Percentiles rank a stretch among this genome's conserved stretches.
These are phyloP conservation scores for Melanotaenia parkinsoni DNA, from an alignment of 2,797 vertebrate species.

Conservation along the genomic window DNA sequence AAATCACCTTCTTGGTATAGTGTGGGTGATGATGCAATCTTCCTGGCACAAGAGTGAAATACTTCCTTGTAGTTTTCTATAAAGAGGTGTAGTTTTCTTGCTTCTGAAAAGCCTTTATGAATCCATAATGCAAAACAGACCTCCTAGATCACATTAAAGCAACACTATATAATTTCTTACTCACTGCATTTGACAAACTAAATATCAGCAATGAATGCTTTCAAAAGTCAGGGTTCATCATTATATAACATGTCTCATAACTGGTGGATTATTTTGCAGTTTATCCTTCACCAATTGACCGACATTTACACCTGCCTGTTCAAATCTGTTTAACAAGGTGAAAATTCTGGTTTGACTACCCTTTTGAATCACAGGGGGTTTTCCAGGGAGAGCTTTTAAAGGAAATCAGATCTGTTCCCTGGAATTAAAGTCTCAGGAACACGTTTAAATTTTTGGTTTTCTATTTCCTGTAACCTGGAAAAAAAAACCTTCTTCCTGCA, in stretches of 20 bases:
- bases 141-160: slow-evolving; percentile 10
- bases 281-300: background rate
- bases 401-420: slow-evolving; percentile 10
- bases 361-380: background rate
- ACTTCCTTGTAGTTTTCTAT: slow-evolving; percentile 2
- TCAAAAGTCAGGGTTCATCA: background rate
- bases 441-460: slow-evolving; percentile 8
- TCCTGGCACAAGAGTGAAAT: slow-evolving; percentile 5
- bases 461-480: background rate
- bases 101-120: slow-evolving; percentile 1
- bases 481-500: background rate
- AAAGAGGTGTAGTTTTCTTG: background rate
- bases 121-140: background rate
- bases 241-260: background rate
- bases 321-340: slow-evolving; percentile 5
- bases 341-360: slow-evolving; percentile 23
- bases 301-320: background rate
- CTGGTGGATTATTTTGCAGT: background rate
- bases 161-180: background rate
- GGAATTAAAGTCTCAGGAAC: slow-evolving; percentile 14
- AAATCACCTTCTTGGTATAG: background rate
- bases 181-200: slow-evolving; percentile 1
- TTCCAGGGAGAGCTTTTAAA: slow-evolving; percentile 21
- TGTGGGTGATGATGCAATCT: slow-evolving; percentile 6
- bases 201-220: slow-evolving; percentile 3